Evolutionary conservation across 2,888 invertebrate species (phyloP).

Genomic region (Apocheima hispidaria): DNA sequence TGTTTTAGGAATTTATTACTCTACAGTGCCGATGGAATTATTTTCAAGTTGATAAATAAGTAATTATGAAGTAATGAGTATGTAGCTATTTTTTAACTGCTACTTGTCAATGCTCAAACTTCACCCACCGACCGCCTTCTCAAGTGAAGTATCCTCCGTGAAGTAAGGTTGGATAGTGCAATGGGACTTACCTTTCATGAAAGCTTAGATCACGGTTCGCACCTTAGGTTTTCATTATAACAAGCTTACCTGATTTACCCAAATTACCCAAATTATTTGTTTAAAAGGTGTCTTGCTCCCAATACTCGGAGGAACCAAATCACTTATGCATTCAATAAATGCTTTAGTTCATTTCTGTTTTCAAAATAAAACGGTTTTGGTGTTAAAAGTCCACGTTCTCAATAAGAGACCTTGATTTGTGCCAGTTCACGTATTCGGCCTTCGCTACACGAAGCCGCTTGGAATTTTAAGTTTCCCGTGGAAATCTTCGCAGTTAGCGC

Average conservation of each 20-base stretch:
- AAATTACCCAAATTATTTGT: slow-evolving; percentile 3
- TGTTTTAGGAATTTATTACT: neutral
- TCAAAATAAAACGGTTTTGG: slow-evolving; percentile 33
- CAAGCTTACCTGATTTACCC: slow-evolving; percentile 11
- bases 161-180: too few relatives aligned
- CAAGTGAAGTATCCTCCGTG: too few relatives aligned
- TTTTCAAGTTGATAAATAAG: neutral
- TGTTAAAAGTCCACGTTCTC: slow-evolving; percentile 38
- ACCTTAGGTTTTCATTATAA: neutral
- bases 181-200: neutral
- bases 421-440: slow-evolving; percentile 51
- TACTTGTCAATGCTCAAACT: too few relatives aligned
- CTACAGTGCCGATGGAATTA: neutral
- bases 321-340: slow-evolving; percentile 6
- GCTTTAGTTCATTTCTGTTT: slow-evolving; percentile 26
- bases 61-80: neutral
- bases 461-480: slow-evolving; percentile 54
- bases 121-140: too few relatives aligned
- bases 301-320: slow-evolving; percentile 4
- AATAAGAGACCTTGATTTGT: slow-evolving; percentile 47
- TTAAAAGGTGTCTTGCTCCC: neutral
- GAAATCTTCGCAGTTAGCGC: slow-evolving; percentile 31
- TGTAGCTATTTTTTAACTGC: too few relatives aligned
- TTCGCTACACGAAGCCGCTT: slow-evolving; percentile 44
- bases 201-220: neutral